Evolutionary conservation across 2,888 invertebrate genomes (phyloP).

Genomic region (Orthonychiurus folsomi): DNA sequence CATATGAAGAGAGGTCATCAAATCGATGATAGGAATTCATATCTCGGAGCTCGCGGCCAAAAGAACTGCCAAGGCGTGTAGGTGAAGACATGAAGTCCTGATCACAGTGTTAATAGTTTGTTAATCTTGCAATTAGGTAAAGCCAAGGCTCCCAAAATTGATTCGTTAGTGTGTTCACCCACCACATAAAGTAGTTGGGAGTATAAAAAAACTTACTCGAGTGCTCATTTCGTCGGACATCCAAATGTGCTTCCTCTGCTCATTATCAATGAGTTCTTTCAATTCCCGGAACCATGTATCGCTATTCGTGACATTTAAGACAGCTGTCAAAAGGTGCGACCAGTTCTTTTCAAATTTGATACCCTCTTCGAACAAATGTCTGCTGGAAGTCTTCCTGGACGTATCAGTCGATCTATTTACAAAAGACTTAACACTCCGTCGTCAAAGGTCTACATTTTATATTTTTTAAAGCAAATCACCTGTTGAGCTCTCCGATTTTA

Average conservation of each 20-base stretch:
- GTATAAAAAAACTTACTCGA: too few species aligned
- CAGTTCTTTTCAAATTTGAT: conserved; percentile 66
- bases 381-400: neutral
- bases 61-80: neutral
- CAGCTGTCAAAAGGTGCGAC: conserved; percentile 88
- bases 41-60: too few species aligned
- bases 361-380: neutral
- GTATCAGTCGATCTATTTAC: neutral
- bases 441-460: too few species aligned
- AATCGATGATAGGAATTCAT: conserved; percentile 1
- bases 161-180: neutral
- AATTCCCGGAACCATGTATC: conserved; percentile 85
- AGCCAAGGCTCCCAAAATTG: neutral
- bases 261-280: conserved; percentile 82
- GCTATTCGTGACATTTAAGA: conserved; percentile 61
- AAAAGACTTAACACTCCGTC: too few species aligned
- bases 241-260: conserved; percentile 92
- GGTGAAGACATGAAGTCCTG: neutral
- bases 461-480: too few species aligned
- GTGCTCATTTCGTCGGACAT: conserved; percentile 55
- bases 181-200: too few species aligned
- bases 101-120: too few species aligned
- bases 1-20: neutral
- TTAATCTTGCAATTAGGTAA: neutral
- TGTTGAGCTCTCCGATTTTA: neutral